Evolutionary conservation across 64 coral and sea anemone species (phyloP).

Genomic region (Porites australiensis): DNA sequence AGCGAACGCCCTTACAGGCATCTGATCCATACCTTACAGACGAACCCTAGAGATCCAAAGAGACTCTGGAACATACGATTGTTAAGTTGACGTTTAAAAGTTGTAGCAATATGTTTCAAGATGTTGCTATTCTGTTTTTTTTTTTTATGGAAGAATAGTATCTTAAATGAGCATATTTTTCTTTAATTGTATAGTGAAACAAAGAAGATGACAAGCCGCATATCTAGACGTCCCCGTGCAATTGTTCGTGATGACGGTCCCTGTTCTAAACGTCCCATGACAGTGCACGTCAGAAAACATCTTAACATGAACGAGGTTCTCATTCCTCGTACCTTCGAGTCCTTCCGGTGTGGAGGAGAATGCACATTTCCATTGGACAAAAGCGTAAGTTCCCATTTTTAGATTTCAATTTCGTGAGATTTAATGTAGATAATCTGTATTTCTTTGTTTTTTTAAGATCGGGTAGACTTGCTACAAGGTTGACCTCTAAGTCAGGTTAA

Average conservation of each 20-base stretch:
- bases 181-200: neutral
- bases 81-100: no score
- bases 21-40: no score
- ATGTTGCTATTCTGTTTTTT: no score
- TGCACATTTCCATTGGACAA: constrained; percentile 25
- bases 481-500: no score
- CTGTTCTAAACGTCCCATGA: constrained; percentile 27
- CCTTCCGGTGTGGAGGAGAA: constrained; percentile 35
- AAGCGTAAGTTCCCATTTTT: neutral
- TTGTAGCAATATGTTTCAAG: no score
- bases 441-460: neutral
- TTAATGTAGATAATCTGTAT: neutral
- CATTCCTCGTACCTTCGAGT: neutral
- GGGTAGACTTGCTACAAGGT: no score
- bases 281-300: neutral
- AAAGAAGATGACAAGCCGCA: neutral
- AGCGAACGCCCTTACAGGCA: no score
- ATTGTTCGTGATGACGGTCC: constrained; percentile 7
- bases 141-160: neutral
- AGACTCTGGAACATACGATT: no score
- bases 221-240: neutral
- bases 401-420: neutral
- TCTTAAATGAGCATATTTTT: neutral
- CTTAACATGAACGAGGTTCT: neutral
- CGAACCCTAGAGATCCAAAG: no score